Evolutionary conservation across 2,888 invertebrate species (phyloP), one percentile per base, ranked within the genome.

Genomic region (Agrochola lychnidis): DNA sequence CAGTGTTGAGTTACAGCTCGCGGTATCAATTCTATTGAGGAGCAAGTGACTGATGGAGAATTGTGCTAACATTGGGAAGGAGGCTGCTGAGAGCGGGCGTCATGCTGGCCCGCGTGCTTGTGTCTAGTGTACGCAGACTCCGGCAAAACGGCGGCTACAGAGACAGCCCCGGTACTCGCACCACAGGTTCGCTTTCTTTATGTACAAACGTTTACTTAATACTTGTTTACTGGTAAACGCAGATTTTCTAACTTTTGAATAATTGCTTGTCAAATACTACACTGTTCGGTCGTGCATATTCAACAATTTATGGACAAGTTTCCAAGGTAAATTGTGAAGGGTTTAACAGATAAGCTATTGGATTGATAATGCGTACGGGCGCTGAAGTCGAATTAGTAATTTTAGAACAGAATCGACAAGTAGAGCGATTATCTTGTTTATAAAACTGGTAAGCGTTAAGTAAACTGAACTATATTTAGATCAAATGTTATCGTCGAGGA

Each of bases 61-160:
- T 93, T 91, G 92, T 92, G 92, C 89, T 92, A 90, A 90, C 90
- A 91, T 90, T 89, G 89, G 89, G 91, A 90, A 90, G 90, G 92
- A 91, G 90, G 73, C 78, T 76, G 88, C 90, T 88, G 90, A 87
- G 91, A 91, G 86, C 91, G 94, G 93, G 92, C 94, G 95, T 82
- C 94, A 96, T 96, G 96, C 93, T 83, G 93, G 91, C 91, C 93
- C 93, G 88, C 92, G 92, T 90, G 93, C 92, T 93, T 94, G 91
- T 91, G 93, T 92, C 92, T 95, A 95, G 94, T 88, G 91, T 85
- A 87, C 88, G 82, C 89, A 86, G 90, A 94, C 90, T 94, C 91
- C 93, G 90, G 90, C 96, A 96, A 94, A 89, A 96, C 96, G 96
- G 96, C 96, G 92, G 91, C 94, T 85, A 92, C 94, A 86, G 94